These are phyloP conservation scores for Episyrphus balteatus DNA, from an alignment of 1,140 invertebrate species.

Conservation along the genomic window DNA sequence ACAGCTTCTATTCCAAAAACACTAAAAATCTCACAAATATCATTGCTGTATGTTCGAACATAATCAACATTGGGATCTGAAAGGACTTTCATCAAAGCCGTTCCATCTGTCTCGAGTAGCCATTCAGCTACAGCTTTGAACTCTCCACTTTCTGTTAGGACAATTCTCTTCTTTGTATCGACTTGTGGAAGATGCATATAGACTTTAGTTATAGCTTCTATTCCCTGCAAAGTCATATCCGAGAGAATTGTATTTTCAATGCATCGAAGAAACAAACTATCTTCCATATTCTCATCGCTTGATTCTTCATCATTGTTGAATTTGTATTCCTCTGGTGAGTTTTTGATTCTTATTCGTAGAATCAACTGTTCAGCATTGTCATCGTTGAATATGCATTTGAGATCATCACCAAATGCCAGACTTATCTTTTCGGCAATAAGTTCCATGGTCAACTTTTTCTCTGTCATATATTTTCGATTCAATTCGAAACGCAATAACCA, in stretches of 20 bases:
- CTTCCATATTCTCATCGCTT: slow-evolving; percentile 95
- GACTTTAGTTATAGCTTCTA: slow-evolving; percentile 78
- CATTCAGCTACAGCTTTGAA: slow-evolving; percentile 95
- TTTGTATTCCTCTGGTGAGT: slow-evolving; percentile 61
- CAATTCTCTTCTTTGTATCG: slow-evolving; percentile 91
- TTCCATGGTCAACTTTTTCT: slow-evolving; percentile 98
- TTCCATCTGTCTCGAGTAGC: slow-evolving; percentile 97
- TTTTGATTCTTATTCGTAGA: slow-evolving; percentile 94
- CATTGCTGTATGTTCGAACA: slow-evolving; percentile 89
- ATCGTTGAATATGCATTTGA: slow-evolving; percentile 98
- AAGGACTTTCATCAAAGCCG: slow-evolving; percentile 89
- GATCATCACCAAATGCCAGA: slow-evolving; percentile 92
- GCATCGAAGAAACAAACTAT: slow-evolving; percentile 93
- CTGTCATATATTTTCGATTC: slow-evolving; percentile 94
- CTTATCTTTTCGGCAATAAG: slow-evolving; percentile 98
- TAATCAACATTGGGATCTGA: slow-evolving; percentile 93
- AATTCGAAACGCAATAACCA: slow-evolving; percentile 95
- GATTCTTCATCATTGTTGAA: slow-evolving; percentile 50
- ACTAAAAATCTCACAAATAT: slow-evolving; percentile 97
- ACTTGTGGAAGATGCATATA: slow-evolving; percentile 98
- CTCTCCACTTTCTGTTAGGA: slow-evolving; percentile 91
- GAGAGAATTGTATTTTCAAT: slow-evolving; percentile 97
- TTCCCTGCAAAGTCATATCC: slow-evolving; percentile 91
- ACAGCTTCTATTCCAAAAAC: slow-evolving; percentile 96
- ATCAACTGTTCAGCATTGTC: slow-evolving; percentile 98